Conservation (phyloP, 2,888 invertebrate species). For the Agrochola lota region DNA sequence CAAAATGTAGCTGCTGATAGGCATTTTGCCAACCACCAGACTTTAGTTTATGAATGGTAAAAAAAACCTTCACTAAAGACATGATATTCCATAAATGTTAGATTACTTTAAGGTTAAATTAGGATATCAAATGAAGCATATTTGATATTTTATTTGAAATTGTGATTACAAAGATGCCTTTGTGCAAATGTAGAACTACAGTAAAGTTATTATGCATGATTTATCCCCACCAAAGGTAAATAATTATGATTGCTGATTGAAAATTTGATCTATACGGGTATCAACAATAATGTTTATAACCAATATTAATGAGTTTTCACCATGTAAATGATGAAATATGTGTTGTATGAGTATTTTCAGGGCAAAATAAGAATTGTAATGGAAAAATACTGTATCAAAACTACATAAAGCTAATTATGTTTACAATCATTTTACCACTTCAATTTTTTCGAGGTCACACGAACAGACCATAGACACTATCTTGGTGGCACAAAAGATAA, state of each 20-base stretch:
- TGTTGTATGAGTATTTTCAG: neutral
- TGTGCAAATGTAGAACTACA: neutral
- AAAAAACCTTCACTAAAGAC: neutral
- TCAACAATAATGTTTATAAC: neutral
- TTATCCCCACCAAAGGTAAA: constrained; percentile 23
- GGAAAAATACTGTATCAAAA: constrained; percentile 48
- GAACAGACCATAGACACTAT: constrained; percentile 57
- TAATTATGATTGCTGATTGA: neutral
- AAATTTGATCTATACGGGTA: neutral
- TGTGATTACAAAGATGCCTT: neutral
- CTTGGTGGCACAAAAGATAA: constrained; percentile 32
- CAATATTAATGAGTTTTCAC: neutral
- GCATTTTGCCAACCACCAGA: constrained; percentile 37
- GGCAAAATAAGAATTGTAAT: constrained; percentile 24
- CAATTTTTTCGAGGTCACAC: constrained; percentile 69
- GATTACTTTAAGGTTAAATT: constrained; percentile 31
- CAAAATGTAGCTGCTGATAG: constrained; percentile 25
- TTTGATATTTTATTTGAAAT: neutral
- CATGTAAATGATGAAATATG: neutral
- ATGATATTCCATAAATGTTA: neutral
- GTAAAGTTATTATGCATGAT: constrained; percentile 24
- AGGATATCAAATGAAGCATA: neutral
- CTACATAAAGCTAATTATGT: constrained; percentile 53
- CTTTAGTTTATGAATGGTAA: neutral
- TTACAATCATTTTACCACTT: constrained; percentile 53